Percentiles rank a stretch among this genome's conserved stretches.
Evolutionary conservation across 2,888 invertebrate genomes (phyloP).

Genomic region (Zhuqinia jingwanae): DNA sequence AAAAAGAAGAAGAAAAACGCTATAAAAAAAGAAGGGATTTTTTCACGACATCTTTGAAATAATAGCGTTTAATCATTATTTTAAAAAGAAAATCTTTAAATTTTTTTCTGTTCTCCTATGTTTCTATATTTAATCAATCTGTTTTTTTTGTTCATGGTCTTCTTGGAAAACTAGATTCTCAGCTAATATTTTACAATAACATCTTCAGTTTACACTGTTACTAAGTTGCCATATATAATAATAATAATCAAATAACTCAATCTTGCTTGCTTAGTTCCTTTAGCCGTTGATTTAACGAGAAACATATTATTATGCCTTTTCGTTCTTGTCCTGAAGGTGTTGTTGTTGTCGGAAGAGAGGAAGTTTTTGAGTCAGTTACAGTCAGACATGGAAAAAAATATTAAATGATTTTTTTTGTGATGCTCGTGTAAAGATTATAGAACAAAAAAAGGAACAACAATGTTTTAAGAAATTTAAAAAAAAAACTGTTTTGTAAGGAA

Average conservation of each 20-base stretch:
- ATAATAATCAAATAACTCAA: not conserved
- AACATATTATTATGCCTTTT: not conserved
- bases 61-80: too few species aligned
- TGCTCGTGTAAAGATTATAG: too few species aligned
- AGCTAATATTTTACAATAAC: conserved; percentile 12
- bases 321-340: not conserved
- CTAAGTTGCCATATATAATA: conserved; percentile 43
- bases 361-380: not conserved
- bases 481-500: not conserved
- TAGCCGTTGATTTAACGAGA: not conserved
- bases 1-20: not conserved
- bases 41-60: not conserved
- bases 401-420: not conserved
- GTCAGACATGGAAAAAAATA: not conserved
- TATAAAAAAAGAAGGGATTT: too few species aligned
- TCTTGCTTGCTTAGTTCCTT: conserved; percentile 8
- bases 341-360: not conserved
- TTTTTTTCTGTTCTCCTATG: not conserved
- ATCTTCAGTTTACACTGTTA: conserved; percentile 30
- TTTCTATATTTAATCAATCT: not conserved
- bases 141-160: not conserved
- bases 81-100: too few species aligned
- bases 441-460: too few species aligned
- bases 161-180: not conserved
- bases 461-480: not conserved